phyloP scores from a whole-genome alignment of 2,888 invertebrate species.

The Exocentrus adspersus region DNA sequence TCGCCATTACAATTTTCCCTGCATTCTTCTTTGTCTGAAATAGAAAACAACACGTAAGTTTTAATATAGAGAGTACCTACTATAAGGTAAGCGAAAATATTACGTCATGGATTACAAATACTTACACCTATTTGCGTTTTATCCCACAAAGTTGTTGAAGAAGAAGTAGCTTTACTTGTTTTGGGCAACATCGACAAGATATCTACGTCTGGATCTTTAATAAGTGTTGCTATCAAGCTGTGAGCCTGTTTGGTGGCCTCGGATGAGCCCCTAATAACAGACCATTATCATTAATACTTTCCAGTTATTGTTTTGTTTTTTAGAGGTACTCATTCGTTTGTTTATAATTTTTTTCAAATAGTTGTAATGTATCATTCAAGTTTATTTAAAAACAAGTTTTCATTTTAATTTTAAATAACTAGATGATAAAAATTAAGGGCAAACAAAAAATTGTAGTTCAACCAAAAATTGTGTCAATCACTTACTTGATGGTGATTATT shows the following conservation, averaged over 20 bases:
- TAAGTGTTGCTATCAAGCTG: slow-evolving; percentile 87
- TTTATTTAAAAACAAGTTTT: no score
- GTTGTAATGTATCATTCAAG: no score
- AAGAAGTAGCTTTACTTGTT: slow-evolving; percentile 65
- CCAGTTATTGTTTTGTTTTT: no score
- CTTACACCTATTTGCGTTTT: slow-evolving; percentile 67
- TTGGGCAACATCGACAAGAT: slow-evolving; percentile 82
- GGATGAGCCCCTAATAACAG: slow-evolving; percentile 77
- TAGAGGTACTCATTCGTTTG: slow-evolving; percentile 78
- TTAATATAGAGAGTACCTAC: neutral
- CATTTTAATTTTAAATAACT: no score
- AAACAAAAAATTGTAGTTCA: neutral
- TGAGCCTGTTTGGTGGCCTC: slow-evolving; percentile 95
- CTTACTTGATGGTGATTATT: slow-evolving; percentile 92
- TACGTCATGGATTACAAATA: slow-evolving; percentile 25
- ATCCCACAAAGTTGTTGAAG: slow-evolving; percentile 69
- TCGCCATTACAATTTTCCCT: slow-evolving; percentile 53
- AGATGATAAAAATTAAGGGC: no score
- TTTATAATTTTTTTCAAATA: slow-evolving; percentile 93
- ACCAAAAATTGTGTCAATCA: slow-evolving; percentile 39
- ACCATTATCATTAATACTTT: neutral
- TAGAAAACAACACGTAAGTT: neutral
- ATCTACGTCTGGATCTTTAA: slow-evolving; percentile 95
- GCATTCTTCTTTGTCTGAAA: slow-evolving; percentile 60
- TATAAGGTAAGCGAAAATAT: no score